Percentiles rank a stretch among this genome's conserved stretches.
phyloP scores from a whole-genome alignment of 2,113 vertebrate species.

The Actenoides lindsayi region DNA sequence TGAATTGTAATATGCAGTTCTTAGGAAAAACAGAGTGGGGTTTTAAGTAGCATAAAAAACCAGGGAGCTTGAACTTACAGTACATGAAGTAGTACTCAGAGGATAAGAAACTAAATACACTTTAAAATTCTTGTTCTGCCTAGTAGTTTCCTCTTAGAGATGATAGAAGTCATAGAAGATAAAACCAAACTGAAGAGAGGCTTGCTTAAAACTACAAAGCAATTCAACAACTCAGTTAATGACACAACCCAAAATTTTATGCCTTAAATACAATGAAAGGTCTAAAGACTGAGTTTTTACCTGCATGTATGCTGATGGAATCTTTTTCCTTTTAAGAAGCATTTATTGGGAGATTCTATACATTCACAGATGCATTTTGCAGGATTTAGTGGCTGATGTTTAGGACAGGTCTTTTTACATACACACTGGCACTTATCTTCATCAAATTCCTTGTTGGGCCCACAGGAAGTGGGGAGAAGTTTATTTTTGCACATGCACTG shows the following conservation, averaged over 20 bases:
- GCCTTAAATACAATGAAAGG: neutral
- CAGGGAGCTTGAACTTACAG: neutral
- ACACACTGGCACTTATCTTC: conserved; percentile 89
- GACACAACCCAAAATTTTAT: neutral
- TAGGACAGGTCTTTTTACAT: conserved; percentile 87
- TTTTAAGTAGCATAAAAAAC: neutral
- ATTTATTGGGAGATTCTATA: conserved; percentile 90
- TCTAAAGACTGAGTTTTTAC: conserved; percentile 59
- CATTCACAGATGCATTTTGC: conserved; percentile 92
- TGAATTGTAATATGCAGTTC: neutral
- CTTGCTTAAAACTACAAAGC: neutral
- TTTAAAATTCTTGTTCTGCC: neutral
- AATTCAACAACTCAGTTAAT: neutral
- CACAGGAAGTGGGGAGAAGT: conserved; percentile 75
- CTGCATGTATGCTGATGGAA: conserved; percentile 94
- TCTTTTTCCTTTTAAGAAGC: conserved; percentile 90
- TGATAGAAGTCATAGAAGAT: neutral
- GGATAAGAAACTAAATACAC: neutral
- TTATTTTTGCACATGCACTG: conserved; percentile 89
- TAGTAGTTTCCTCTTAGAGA: neutral
- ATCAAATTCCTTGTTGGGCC: conserved; percentile 85
- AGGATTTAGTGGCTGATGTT: conserved; percentile 88
- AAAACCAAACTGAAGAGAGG: neutral
- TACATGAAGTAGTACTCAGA: neutral
- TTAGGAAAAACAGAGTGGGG: neutral